These are phyloP conservation scores for Orthosia incerta DNA, from an alignment of 2,888 invertebrate species.

Conservation along the genomic window DNA sequence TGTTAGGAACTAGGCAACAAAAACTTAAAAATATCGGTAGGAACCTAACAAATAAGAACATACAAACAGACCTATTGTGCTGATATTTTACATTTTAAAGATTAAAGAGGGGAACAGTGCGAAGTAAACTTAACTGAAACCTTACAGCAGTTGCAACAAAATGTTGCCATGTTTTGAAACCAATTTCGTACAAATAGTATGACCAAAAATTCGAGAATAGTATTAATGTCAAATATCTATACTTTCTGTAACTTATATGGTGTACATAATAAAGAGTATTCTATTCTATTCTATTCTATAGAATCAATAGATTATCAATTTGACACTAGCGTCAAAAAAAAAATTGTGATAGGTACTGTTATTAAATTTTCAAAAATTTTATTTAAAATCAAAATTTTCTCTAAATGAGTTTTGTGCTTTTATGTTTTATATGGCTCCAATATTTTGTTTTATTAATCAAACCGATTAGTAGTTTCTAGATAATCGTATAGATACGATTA, in stretches of 20 bases:
- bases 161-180: slow-evolving; percentile 31
- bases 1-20: too few species aligned
- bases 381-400: neutral
- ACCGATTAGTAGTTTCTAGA: neutral
- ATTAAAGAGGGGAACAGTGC: neutral
- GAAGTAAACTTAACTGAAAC: neutral
- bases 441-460: neutral
- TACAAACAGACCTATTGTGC: neutral
- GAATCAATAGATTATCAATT: neutral
- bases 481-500: slow-evolving; percentile 15
- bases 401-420: too few species aligned
- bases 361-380: neutral
- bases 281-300: too few species aligned
- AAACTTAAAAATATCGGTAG: neutral
- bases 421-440: neutral
- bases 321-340: neutral
- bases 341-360: neutral
- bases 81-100: too few species aligned
- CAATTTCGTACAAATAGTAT: slow-evolving; percentile 4
- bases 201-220: too few species aligned
- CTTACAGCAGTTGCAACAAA: neutral
- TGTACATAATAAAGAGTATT: too few species aligned
- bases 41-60: too few species aligned
- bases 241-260: too few species aligned
- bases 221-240: neutral